A percentile compares a stretch with the other conserved stretches of the same genome.
Conservation (phyloP, 2,113 vertebrate species). For the Diphyllodes magnificus region DNA sequence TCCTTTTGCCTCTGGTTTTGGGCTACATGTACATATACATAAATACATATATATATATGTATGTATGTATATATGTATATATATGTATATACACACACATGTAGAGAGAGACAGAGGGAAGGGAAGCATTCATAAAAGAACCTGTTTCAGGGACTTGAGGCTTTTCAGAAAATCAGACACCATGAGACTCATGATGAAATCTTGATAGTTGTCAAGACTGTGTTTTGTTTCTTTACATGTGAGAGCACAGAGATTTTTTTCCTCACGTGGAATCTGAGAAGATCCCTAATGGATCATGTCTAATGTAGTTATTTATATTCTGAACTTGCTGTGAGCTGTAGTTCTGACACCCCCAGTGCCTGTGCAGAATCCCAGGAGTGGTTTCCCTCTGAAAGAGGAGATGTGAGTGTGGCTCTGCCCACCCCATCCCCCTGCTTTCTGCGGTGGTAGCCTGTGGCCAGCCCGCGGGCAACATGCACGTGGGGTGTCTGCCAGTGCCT, state of each 20-base stretch:
- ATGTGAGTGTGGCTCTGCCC: not conserved
- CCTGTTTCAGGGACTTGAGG: not conserved
- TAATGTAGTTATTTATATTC: not conserved
- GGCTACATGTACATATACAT: not conserved
- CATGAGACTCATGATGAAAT: not conserved
- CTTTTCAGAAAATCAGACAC: not conserved
- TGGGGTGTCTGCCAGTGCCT: not conserved
- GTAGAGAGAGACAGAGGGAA: not conserved
- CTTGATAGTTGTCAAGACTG: not conserved
- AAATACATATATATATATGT: fast-evolving
- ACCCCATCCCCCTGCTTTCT: not conserved
- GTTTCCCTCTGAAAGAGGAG: not conserved
- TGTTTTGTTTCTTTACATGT: not conserved
- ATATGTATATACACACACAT: fast-evolving
- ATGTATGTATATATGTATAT: no score
- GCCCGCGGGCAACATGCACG: not conserved
- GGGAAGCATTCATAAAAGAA: not conserved
- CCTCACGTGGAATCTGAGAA: not conserved
- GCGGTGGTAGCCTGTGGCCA: not conserved
- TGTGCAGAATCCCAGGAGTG: not conserved
- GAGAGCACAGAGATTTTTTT: not conserved
- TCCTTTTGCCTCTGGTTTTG: not conserved
- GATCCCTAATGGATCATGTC: not conserved
- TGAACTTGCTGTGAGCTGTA: not conserved
- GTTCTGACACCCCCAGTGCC: not conserved